A percentile compares a stretch with the other conserved stretches of the same genome.
These are phyloP conservation scores for Apodemia mormo DNA, from an alignment of 2,888 invertebrate genomes.

Conservation along the genomic window DNA sequence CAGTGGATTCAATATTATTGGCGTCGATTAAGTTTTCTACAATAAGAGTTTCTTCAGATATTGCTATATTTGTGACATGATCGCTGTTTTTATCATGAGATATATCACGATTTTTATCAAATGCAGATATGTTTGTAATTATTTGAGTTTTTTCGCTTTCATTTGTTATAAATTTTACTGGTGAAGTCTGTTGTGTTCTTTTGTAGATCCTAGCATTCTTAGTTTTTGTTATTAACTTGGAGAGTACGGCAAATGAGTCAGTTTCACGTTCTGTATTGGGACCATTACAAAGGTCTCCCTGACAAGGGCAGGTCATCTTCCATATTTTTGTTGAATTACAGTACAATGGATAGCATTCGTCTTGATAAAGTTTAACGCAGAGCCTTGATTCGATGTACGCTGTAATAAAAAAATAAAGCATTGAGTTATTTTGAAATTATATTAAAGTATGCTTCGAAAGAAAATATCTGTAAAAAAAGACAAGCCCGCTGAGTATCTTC, in stretches of 20 bases:
- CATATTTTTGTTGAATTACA: slow-evolving; percentile 68
- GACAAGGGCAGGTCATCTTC: slow-evolving; percentile 72
- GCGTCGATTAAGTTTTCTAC: slow-evolving; percentile 10
- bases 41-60: slow-evolving; percentile 25
- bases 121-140: slow-evolving; percentile 39
- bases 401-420: slow-evolving; percentile 33
- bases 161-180: slow-evolving; percentile 32
- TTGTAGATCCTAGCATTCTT: slow-evolving; percentile 41
- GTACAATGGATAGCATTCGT: slow-evolving; percentile 68
- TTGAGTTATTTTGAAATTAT: too few relatives aligned
- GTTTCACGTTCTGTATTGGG: slow-evolving; percentile 59
- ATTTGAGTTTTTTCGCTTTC: slow-evolving; percentile 34
- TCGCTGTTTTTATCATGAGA: slow-evolving; percentile 27
- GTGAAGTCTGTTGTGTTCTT: slow-evolving; percentile 30
- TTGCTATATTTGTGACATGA: slow-evolving; percentile 35
- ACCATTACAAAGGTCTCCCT: slow-evolving; percentile 70
- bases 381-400: slow-evolving; percentile 67
- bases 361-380: slow-evolving; percentile 72
- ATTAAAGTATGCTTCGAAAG: too few relatives aligned
- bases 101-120: slow-evolving; percentile 32
- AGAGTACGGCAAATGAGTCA: slow-evolving; percentile 57
- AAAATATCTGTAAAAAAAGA: too few relatives aligned
- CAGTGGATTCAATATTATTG: slow-evolving; percentile 6
- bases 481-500: too few relatives aligned
- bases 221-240: slow-evolving; percentile 37